phyloP scores from a whole-genome alignment of 2,113 vertebrate genomes.

The Daphoenositta chrysoptera region DNA sequence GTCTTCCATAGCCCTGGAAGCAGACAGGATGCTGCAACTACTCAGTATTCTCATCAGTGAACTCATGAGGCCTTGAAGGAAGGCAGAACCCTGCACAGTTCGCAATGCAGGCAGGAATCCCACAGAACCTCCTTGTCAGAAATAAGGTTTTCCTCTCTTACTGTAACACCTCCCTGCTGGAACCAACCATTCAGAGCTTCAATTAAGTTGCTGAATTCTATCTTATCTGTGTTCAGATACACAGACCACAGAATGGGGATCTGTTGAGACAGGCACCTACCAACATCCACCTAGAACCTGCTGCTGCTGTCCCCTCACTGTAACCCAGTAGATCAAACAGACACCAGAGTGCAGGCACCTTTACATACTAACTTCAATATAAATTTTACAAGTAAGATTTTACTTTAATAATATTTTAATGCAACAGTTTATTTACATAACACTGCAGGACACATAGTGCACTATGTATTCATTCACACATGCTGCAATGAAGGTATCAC shows the following conservation, averaged over 20 bases:
- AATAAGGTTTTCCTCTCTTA: background rate
- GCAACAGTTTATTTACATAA: background rate
- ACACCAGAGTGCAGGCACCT: background rate
- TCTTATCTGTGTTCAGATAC: background rate
- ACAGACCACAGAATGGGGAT: conserved; percentile 3
- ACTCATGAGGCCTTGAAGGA: accelerated
- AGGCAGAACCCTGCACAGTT: background rate
- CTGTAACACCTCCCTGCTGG: conserved; percentile 20
- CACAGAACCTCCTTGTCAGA: background rate
- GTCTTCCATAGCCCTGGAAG: background rate
- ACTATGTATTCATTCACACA: background rate
- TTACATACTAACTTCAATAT: background rate
- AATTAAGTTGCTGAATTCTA: background rate
- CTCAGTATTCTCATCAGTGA: background rate
- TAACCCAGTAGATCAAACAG: background rate
- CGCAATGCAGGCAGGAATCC: background rate
- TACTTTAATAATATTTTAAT: conserved; percentile 1
- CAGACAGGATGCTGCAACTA: background rate
- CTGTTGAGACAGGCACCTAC: conserved; percentile 54
- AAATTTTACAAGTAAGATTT: background rate
- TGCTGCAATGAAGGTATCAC: background rate
- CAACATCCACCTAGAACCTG: background rate
- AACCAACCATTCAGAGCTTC: conserved; percentile 50
- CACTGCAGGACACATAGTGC: background rate
- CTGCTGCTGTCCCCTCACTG: background rate